Conservation (phyloP, 2,113 vertebrate species). For the Steatornis caripensis region DNA sequence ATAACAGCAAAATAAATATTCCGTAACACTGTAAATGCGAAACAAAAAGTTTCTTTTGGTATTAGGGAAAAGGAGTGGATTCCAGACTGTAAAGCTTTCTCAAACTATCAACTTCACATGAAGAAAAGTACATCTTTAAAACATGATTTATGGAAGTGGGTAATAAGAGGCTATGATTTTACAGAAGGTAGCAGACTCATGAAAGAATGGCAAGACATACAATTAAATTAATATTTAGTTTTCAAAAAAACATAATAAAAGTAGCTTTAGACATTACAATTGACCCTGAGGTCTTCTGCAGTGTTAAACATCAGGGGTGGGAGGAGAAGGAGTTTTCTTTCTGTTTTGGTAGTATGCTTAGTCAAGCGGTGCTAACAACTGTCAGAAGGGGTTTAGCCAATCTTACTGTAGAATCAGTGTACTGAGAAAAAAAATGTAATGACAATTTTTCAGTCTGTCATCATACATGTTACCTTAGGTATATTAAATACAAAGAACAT, state of each 20-base stretch:
- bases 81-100: neutral
- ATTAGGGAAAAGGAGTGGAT: neutral
- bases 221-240: neutral
- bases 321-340: neutral
- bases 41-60: neutral
- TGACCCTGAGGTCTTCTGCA: neutral
- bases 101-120: neutral
- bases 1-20: neutral
- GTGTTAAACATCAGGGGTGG: accelerated
- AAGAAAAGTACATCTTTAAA: neutral
- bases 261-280: neutral
- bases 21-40: neutral
- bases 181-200: neutral
- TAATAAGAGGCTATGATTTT: neutral
- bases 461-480: neutral
- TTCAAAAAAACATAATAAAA: neutral
- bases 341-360: neutral
- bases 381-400: neutral
- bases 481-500: neutral
- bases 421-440: neutral
- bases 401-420: neutral
- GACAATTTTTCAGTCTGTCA: neutral
- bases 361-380: neutral
- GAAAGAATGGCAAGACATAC: neutral
- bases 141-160: neutral